Base-by-base conservation (phyloP, 2,888 invertebrate genomes). In the Rhamphomyia laevipes region DNA sequence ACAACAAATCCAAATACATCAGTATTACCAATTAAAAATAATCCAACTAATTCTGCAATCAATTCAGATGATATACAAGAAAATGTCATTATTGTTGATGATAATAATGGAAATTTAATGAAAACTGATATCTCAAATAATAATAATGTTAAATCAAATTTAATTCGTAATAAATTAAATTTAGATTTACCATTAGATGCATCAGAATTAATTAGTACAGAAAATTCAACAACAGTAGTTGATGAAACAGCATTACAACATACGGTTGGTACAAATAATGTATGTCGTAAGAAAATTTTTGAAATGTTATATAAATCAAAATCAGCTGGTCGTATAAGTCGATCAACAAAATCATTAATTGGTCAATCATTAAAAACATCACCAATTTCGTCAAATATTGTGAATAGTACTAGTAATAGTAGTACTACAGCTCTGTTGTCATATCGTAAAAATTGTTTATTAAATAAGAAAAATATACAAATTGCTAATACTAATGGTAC, bases 301-400 rank as follows among this genome's bases (percentile, higher is more conserved):
- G 51, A 55, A 30, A 44, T 48, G 9, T 12, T 50, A 12, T 40
- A 49, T 38, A 53, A 52, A 45, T 43, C 53, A 5, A 53, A 51
- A 46, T 53, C 53, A 16, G 48, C 50, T 5, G 45, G 23, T 7
- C 23, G 23, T 27, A 7, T 27, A 27, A 27, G 23, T 27, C 23
- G 23, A 7, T 27, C 23, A 27, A 27, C 23, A 27, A 27, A 27
- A 27, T 27, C 23, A 27, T 6, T 9, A 27, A 7, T 7, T 27
- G 23, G 17, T 27, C 23, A 27, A 27, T 7, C 23, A 4, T 27
- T 27, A 27, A 50, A 47, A 40, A 35, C 43, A 9, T 44, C 50
- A 21, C 44, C 50, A 30, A 18, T 12, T 27, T 7, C 31, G 1
- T 3, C n/a, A n/a, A 27, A 30, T 18, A 47, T 7, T 27, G 5